Percentiles rank a stretch among this genome's conserved stretches.
Evolutionary conservation across 2,888 invertebrate species (phyloP).

Genomic region (Phasia obesa): DNA sequence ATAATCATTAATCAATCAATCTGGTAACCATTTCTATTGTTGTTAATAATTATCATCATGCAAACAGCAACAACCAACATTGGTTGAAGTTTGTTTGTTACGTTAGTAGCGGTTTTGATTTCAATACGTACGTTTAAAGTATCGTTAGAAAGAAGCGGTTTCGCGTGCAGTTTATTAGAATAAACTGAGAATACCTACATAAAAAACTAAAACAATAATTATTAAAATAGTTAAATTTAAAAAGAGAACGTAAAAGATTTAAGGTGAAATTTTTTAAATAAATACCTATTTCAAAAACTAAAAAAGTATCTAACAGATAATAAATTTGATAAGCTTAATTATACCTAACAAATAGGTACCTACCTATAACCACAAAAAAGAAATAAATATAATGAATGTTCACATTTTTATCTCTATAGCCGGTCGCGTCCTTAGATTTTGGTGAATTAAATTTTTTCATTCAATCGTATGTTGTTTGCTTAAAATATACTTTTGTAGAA

Average conservation of each 20-base stretch:
- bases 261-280: slow-evolving; percentile 40
- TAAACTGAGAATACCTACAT: not conserved
- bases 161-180: slow-evolving; percentile 22
- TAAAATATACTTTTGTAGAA: not conserved
- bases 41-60: slow-evolving; percentile 39
- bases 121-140: slow-evolving; percentile 54
- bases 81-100: slow-evolving; percentile 53
- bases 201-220: slow-evolving; percentile 7
- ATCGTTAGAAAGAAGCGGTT: too few species aligned
- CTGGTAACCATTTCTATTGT: slow-evolving; percentile 1
- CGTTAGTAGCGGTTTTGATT: slow-evolving; percentile 70
- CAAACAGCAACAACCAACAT: slow-evolving; percentile 58
- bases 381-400: not conserved
- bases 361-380: not conserved
- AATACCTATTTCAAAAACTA: slow-evolving; percentile 10
- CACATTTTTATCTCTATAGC: slow-evolving; percentile 10
- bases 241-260: slow-evolving; percentile 25
- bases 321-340: slow-evolving; percentile 42
- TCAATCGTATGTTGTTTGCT: slow-evolving; percentile 10
- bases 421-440: slow-evolving; percentile 26
- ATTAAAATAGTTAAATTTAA: slow-evolving; percentile 7
- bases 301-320: not conserved
- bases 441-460: slow-evolving; percentile 38
- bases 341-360: not conserved
- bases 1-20: not conserved